Base-by-base conservation (phyloP, 2,113 vertebrate genomes). In the Coracopsis vasa region DNA sequence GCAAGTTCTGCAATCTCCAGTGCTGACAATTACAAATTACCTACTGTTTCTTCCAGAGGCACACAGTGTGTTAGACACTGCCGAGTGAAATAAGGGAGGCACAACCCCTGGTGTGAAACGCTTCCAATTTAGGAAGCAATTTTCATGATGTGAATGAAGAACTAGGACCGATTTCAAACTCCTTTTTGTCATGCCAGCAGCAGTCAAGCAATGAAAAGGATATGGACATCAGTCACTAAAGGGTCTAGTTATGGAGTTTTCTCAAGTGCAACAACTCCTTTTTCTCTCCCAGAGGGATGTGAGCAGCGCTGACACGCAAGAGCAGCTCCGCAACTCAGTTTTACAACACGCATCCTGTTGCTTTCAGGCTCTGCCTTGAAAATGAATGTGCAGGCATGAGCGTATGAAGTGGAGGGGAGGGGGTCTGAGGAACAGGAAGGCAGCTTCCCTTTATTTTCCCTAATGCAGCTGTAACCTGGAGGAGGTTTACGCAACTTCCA, bases 191-290 rank as follows among this genome's bases (percentile, higher is more conserved):
- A 71, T 17, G 37, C 69, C 69, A 94, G 75, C 77, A 92, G 45
- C 60, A 70, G 58, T 65, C 67, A 86, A 65, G 81, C 37, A 62
- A 54, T 9, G 33, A 81, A 86, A 84, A 88, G 60, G 54, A 73
- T 2, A 78, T 1, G 1, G 50, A 58, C 8, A 2, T 58, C 1
- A 0, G 2, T 54, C 1, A 0, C 69, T 92, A 69, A 91, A 89
- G 53, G 58, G 47, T 50, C 82, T 66, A 50, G 53, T 89, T 67
- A 71, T 0, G 1, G 75, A 84, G 56, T 60, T 82, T 69, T 80
- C 74, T 75, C 48, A 60, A 83, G 58, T 18, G 18, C 29, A 39
- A 54, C 62, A 39, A 60, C 62, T 70, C 66, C 45, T 79, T 90
- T 67, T 54, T 37, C 19, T 71, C 50, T 92, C 83, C 72, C 69